These are phyloP conservation scores for Meteorus sp. DNA, from an alignment of 1,140 invertebrate genomes.

Conservation along the genomic window DNA sequence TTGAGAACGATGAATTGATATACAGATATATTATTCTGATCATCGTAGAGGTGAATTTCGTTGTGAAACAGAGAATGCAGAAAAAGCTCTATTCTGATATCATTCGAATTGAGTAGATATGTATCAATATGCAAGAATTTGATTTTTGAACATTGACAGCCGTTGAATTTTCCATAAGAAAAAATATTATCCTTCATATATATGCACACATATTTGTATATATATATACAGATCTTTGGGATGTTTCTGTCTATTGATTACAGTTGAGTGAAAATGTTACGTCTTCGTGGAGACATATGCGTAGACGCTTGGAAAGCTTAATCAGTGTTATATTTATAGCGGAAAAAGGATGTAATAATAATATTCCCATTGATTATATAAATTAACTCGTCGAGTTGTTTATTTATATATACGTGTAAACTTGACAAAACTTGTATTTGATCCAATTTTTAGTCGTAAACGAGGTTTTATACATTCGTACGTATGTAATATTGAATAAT, in stretches of 20 bases:
- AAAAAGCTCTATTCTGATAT: too few relatives aligned
- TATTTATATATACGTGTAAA: not conserved
- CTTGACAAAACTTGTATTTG: not conserved
- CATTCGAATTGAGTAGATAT: too few relatives aligned
- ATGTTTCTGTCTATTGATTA: not conserved
- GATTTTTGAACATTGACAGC: too few relatives aligned
- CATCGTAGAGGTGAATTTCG: not conserved
- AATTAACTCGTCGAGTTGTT: not conserved
- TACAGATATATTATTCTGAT: not conserved
- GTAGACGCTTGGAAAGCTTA: conserved; percentile 21
- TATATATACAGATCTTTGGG: not conserved
- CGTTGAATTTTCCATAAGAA: not conserved
- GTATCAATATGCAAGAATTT: too few relatives aligned
- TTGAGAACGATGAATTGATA: not conserved
- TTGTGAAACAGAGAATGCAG: not conserved
- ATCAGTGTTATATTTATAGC: conserved; percentile 26
- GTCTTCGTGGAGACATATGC: conserved; percentile 12
- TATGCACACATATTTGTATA: not conserved
- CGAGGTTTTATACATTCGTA: conserved; percentile 34
- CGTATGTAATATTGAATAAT: conserved; percentile 30
- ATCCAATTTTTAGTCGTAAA: conserved; percentile 22
- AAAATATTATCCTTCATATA: not conserved
- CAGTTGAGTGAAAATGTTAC: conserved; percentile 11
- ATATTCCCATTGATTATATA: conserved; percentile 4
- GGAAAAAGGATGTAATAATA: conserved; percentile 6